Conservation (phyloP, 2,888 invertebrate genomes). For the Sphaerophoria taeniata region DNA sequence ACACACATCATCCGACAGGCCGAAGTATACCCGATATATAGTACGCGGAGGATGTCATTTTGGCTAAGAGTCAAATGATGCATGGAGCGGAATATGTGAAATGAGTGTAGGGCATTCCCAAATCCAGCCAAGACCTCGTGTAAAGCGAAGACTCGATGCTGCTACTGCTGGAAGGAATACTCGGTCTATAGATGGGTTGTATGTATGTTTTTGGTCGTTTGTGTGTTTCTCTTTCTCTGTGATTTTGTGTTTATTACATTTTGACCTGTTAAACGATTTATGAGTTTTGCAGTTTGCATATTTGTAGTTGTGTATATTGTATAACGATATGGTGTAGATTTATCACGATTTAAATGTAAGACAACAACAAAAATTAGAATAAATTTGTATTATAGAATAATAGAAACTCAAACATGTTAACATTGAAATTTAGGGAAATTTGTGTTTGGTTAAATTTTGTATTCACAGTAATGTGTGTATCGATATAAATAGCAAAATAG, state of each 20-base stretch:
- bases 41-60: conserved; percentile 82
- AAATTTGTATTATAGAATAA: conserved; percentile 32
- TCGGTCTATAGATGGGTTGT: conserved; percentile 35
- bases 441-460: not conserved
- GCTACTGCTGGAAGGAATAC: conserved; percentile 2
- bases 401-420: conserved; percentile 55
- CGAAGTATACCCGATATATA: conserved; percentile 80
- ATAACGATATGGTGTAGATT: conserved; percentile 46
- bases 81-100: conserved; percentile 66
- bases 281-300: conserved; percentile 51
- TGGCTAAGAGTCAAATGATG: conserved; percentile 80
- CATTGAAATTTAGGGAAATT: conserved; percentile 40
- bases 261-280: conserved; percentile 54
- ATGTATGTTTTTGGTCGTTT: conserved; percentile 15
- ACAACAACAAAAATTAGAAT: conserved; percentile 4
- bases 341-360: conserved; percentile 24
- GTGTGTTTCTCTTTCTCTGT: conserved; percentile 25
- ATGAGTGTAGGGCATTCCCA: conserved; percentile 43
- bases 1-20: conserved; percentile 64
- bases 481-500: not conserved
- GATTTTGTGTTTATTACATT: conserved; percentile 43
- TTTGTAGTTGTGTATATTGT: conserved; percentile 32
- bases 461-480: no score
- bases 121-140: conserved; percentile 22
- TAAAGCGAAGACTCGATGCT: not conserved